These are phyloP conservation scores for Sebastiscus albofasciatus DNA, from an alignment of 2,797 vertebrate genomes.

Conservation along the genomic window DNA sequence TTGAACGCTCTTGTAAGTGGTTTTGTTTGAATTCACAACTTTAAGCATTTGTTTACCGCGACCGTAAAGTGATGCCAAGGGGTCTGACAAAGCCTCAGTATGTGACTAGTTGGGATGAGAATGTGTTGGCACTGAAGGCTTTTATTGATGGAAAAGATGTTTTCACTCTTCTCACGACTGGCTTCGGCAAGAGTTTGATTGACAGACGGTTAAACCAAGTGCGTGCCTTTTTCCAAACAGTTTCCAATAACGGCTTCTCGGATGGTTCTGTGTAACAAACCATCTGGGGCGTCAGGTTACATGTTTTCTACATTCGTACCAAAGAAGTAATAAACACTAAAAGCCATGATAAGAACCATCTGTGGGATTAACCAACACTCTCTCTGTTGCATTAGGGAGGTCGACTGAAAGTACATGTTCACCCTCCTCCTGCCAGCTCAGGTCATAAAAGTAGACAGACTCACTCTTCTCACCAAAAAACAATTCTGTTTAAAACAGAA, in stretches of 20 bases:
- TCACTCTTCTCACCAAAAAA: background rate
- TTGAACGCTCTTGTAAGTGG: no score
- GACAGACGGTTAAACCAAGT: background rate
- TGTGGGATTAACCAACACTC: conserved; percentile 30
- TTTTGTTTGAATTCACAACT: no score
- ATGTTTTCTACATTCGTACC: background rate
- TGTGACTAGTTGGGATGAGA: background rate
- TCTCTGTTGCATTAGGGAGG: conserved; percentile 26
- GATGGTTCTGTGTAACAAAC: background rate
- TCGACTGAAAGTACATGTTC: conserved; percentile 9
- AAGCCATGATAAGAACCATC: conserved; percentile 16
- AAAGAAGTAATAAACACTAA: conserved; percentile 5
- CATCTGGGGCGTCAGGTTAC: background rate
- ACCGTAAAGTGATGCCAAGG: no score
- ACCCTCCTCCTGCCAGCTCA: background rate
- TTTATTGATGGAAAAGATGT: background rate
- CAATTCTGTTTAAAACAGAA: background rate
- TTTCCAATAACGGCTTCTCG: background rate
- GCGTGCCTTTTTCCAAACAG: background rate
- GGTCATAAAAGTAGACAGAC: conserved; percentile 20
- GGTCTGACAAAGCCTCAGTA: no score
- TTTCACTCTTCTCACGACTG: background rate
- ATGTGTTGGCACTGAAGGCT: background rate
- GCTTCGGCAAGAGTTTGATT: background rate
- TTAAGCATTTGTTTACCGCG: no score